phyloP scores from a whole-genome alignment of 1,140 invertebrate genomes.

The Sarcophaga bullata region DNA sequence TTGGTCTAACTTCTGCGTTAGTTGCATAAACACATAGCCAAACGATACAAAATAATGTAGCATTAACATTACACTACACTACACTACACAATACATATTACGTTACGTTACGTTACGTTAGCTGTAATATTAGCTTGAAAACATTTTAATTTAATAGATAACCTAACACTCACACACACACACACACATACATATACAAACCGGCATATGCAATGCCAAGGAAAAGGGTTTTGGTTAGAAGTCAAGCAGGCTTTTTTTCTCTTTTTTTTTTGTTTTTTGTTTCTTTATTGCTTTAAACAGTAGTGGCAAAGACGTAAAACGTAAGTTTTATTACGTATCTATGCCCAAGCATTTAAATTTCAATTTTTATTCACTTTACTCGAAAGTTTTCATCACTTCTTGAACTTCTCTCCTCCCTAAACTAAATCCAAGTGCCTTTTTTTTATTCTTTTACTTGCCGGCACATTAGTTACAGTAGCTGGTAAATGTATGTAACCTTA shows the following conservation, averaged over 20 bases:
- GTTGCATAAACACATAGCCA: too few species aligned
- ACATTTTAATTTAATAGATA: slow-evolving; percentile 40
- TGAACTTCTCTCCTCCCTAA: too few species aligned
- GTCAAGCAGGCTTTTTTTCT: not conserved
- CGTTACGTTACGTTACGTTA: not conserved
- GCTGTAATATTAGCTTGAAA: slow-evolving; percentile 23
- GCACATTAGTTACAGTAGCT: slow-evolving; percentile 23
- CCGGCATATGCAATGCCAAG: not conserved
- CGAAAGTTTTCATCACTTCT: not conserved
- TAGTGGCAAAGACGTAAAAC: too few species aligned
- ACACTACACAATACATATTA: not conserved
- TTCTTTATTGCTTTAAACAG: too few species aligned
- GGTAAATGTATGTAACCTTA: slow-evolving; percentile 36
- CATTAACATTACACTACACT: not conserved
- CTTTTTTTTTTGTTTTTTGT: too few species aligned
- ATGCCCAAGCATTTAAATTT: not conserved
- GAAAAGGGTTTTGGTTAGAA: not conserved
- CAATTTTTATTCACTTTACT: not conserved
- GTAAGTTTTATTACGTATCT: not conserved
- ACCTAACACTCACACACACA: not conserved
- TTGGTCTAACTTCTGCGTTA: too few species aligned
- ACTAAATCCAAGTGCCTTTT: too few species aligned
- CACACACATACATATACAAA: too few species aligned
- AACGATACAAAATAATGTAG: not conserved
- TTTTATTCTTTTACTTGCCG: not conserved